These are phyloP conservation scores for Synergus laeviventris DNA, from an alignment of 2,888 invertebrate species.

Conservation along the genomic window DNA sequence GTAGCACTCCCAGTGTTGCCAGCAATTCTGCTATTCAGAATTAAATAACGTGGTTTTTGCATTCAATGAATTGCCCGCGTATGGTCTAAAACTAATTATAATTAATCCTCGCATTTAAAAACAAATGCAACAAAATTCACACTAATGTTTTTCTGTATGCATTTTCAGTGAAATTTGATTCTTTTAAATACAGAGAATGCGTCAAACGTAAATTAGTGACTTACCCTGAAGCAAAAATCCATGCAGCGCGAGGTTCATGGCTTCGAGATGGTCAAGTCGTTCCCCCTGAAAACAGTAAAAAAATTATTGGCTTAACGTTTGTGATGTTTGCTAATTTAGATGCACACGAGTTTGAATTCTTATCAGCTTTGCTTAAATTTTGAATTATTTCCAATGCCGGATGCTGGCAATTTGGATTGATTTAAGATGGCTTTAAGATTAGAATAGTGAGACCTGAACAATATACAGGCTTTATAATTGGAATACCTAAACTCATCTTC, in stretches of 20 bases:
- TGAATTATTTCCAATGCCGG: not conserved
- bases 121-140: too few species aligned
- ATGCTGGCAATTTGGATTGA: not conserved
- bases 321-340: too few species aligned
- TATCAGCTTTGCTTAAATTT: not conserved
- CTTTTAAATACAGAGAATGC: too few species aligned
- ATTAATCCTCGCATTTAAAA: too few species aligned
- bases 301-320: not conserved
- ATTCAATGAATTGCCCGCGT: not conserved
- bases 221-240: constrained; percentile 75
- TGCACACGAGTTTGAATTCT: too few species aligned
- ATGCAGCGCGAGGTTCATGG: constrained; percentile 76
- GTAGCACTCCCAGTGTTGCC: constrained; percentile 3
- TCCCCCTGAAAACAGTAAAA: constrained; percentile 65
- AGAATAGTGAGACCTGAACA: not conserved
- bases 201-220: constrained; percentile 40
- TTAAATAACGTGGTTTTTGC: not conserved
- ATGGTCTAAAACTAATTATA: too few species aligned
- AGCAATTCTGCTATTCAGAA: not conserved
- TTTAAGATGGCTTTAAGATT: not conserved
- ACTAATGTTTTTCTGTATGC: too few species aligned
- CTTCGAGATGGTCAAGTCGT: constrained; percentile 66
- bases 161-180: too few species aligned
- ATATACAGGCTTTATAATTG: not conserved
- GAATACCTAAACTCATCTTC: not conserved